phyloP scores from a whole-genome alignment of 1,140 invertebrate genomes.

The Polyergus mexicanus region DNA sequence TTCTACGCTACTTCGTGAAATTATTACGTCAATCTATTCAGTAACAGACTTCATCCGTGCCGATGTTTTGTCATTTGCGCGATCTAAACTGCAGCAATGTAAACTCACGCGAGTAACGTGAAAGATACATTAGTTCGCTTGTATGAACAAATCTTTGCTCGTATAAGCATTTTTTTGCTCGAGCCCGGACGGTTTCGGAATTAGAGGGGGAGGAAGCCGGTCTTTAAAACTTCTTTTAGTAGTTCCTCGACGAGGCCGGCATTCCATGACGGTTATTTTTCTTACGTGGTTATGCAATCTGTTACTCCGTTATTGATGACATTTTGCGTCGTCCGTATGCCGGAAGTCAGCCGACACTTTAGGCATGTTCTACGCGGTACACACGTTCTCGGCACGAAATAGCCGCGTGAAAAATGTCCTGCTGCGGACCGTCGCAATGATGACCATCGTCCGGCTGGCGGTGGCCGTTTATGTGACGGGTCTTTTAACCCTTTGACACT shows the following conservation, averaged over 20 bases:
- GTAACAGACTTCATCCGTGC: neutral
- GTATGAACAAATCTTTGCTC: neutral
- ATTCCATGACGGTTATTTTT: slow-evolving; percentile 5
- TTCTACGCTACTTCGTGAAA: neutral
- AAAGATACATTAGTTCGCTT: neutral
- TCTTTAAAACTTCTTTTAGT: slow-evolving; percentile 7
- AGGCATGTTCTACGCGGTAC: neutral
- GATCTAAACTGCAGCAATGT: neutral
- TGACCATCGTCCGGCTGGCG: slow-evolving; percentile 26
- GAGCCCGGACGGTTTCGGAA: neutral
- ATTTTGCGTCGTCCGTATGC: slow-evolving; percentile 37
- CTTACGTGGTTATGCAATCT: slow-evolving; percentile 53
- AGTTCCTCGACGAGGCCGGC: neutral
- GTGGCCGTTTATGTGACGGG: slow-evolving; percentile 50
- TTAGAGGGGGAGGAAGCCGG: neutral
- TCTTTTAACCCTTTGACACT: slow-evolving; percentile 58
- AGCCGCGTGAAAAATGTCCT: slow-evolving; percentile 30
- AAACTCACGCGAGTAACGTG: neutral
- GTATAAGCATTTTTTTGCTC: neutral
- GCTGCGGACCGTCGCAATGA: slow-evolving; percentile 8
- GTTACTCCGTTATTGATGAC: slow-evolving; percentile 31
- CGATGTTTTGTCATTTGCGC: neutral
- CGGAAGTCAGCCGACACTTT: slow-evolving; percentile 52
- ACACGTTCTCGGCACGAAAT: neutral
- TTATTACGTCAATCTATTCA: neutral